Evolutionary conservation across 2,888 invertebrate genomes (phyloP), one percentile per base, ranked within the genome.

Genomic region (Rhingia rostrata): DNA sequence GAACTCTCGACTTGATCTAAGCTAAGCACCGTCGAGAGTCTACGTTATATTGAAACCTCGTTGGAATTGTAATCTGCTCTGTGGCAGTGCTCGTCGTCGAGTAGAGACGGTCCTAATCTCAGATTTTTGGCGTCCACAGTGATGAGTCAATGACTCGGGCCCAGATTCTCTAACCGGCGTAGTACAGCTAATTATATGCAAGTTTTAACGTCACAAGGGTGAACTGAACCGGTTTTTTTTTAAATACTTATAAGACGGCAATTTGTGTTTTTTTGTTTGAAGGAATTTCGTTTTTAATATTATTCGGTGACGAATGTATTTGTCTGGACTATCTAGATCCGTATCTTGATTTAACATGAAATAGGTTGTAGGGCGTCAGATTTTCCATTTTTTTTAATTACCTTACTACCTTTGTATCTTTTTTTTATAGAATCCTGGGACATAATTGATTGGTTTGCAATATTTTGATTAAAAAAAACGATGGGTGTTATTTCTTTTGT

Each of bases 1-100:
- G 88, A 90, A 87, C 86, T 88, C 87, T 87, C 86, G 88, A 86
- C 88, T 89, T 89, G 89, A 89, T 91, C 89, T 90, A 89, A 91
- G 88, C 89, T 86, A 87, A 88, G 88, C 89, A 89, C 89, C 88
- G 89, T 84, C 87, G 88, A 88, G 87, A 87, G 88, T 87, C 88
- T 88, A 89, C 88, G 88, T 90, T 90, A 89, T 90, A 90, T 90
- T 88, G 63, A 79, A 74, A 84, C 56, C 64, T 74, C 39, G 32
- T 22, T 43, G 32, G 58, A 63, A 7, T 54, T 14, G 12, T 51
- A 79, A 84, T 79, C 67, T 51, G 83, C 45, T 79, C 51, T 14
- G 33, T 35, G 33, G 53, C 30, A n/a, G 54, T 14, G 22, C 22
- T 73, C 33, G 33, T 73, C 33, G 37, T 37, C 63, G 41, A 67